A percentile compares a stretch with the other conserved stretches of the same genome.
These are phyloP conservation scores for Pantherophis alleghaniensis DNA, from an alignment of 2,797 vertebrate species.

Conservation along the genomic window DNA sequence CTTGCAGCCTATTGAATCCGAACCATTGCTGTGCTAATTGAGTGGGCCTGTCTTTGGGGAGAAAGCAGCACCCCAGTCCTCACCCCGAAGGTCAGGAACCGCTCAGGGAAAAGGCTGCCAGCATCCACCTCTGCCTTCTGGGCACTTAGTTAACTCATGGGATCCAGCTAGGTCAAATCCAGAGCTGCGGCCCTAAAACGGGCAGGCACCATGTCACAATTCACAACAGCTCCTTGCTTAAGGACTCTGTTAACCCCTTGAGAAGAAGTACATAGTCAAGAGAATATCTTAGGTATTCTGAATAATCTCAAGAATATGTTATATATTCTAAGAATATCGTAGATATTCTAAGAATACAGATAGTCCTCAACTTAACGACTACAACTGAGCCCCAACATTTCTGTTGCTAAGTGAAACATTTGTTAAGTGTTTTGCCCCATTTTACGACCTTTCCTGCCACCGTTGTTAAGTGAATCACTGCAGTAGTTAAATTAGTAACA, in stretches of 20 bases:
- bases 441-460: background rate
- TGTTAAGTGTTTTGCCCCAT: background rate
- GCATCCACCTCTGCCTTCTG: background rate
- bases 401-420: background rate
- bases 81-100: background rate
- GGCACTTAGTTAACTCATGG: background rate
- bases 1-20: background rate
- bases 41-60: background rate
- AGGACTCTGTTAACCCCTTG: background rate
- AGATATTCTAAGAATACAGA: too few species aligned
- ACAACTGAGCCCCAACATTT: background rate
- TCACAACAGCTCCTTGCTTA: background rate
- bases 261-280: background rate
- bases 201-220: background rate
- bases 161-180: background rate
- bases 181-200: background rate
- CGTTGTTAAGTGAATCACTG: background rate
- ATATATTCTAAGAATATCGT: background rate
- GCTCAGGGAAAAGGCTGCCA: background rate
- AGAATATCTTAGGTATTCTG: background rate
- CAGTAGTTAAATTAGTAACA: background rate
- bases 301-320: background rate
- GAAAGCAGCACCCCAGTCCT: background rate
- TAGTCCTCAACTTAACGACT: background rate
- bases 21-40: constrained; percentile 20